Evolutionary conservation across 2,113 vertebrate species (phyloP), one percentile per base, ranked within the genome.

Genomic region (Chloroceryle aenea): DNA sequence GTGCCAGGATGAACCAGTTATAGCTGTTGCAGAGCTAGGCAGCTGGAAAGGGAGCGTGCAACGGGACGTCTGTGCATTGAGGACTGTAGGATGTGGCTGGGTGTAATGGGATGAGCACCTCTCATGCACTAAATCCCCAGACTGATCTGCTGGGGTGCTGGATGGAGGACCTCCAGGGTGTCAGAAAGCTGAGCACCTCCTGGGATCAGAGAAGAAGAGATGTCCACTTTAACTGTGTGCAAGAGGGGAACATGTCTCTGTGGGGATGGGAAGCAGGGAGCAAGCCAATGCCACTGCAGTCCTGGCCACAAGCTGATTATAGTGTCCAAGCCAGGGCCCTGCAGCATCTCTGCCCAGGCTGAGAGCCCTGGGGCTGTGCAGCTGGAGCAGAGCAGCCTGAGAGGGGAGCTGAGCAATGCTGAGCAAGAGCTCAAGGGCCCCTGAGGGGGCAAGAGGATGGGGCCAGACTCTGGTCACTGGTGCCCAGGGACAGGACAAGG

Each of bases 31-130:
- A 1, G 62, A 36, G 75, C 53, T 8, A 2, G 14, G 66, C 67
- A 73, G 53, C 3, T 15, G 80, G 23, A 26, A 27, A 15, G 34
- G 61, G 71, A 84, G 38, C 0, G 7, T 16, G 55, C 16, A 7
- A 36, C 0, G 14, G 72, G 76, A 30, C 84, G 38, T 2, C 7
- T 4, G 1, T 14, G 4, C 4, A 1, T 9, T 4, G 22, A 30
- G 52, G 29, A 42, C 4, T 1, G 1, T 4, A 15, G 77, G 43
- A 23, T 13, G 72, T 30, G 42, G 42, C 17, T 53, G 62, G 59
- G 38, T 63, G 71, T 1, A 30, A 3, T 1, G 4, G 19, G 38
- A 50, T 0, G 4, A 66, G 55, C 18, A 2, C 0, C 0, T 22
- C 36, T 42, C 50, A 8, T 9, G 18, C 20, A 6, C 13, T 40